These are phyloP conservation scores for Gallinago jamesoni DNA, from an alignment of 2,113 vertebrate genomes.

Conservation along the genomic window DNA sequence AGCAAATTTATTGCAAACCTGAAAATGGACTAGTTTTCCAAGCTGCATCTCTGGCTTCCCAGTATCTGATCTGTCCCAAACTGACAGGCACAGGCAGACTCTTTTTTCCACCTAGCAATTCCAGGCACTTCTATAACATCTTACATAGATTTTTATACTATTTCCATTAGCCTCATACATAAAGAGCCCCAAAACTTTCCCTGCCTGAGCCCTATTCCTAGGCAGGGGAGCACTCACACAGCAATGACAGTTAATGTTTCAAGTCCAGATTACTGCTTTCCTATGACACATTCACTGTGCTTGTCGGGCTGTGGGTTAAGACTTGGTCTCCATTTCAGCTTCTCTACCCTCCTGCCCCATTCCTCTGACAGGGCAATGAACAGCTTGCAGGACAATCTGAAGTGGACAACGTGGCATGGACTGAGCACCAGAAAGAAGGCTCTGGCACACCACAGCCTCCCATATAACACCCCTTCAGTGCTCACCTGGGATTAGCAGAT, in stretches of 20 bases:
- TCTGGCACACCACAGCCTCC: background rate
- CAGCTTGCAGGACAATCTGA: background rate
- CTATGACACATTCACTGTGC: background rate
- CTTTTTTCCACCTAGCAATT: background rate
- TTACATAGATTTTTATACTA: rapidly evolving
- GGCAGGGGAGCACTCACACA: background rate
- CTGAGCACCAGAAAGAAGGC: background rate
- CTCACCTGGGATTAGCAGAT: background rate
- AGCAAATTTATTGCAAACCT: background rate
- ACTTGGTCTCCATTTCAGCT: background rate
- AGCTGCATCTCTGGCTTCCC: background rate
- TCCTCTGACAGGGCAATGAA: background rate
- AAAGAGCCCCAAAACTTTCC: background rate
- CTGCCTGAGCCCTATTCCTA: background rate
- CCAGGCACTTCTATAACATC: background rate
- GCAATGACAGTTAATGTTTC: background rate
- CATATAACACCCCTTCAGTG: background rate
- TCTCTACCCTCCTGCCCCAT: background rate
- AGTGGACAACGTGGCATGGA: background rate
- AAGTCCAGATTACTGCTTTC: background rate
- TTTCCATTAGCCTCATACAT: background rate
- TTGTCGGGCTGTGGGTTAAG: background rate
- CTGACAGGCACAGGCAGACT: background rate
- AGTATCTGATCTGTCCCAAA: background rate
- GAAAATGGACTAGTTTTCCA: background rate